Evolutionary conservation across 2,888 invertebrate genomes (phyloP).

Genomic region (Baccha elongata): DNA sequence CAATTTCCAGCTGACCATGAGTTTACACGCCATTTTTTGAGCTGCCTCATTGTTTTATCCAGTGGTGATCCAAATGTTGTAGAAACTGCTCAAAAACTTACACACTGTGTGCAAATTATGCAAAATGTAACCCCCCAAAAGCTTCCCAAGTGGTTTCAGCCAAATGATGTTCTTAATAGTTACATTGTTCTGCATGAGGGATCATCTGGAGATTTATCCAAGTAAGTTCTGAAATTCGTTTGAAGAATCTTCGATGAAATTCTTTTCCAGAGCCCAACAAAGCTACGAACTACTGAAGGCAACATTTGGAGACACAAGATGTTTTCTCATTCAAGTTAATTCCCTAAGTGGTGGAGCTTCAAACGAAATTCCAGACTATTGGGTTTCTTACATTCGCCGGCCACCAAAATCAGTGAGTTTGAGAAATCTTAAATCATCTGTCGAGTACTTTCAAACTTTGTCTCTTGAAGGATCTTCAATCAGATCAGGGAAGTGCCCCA

Average conservation of each 20-base stretch:
- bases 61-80: conserved; percentile 90
- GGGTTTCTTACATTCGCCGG: conserved; percentile 90
- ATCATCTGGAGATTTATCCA: conserved; percentile 86
- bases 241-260: no score
- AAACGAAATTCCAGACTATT: conserved; percentile 89
- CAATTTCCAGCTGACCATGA: conserved; percentile 97
- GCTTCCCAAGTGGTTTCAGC: conserved; percentile 91
- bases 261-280: conserved; percentile 88
- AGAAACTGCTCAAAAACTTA: conserved; percentile 91
- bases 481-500: conserved; percentile 84
- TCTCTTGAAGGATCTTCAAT: conserved; percentile 76
- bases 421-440: neutral
- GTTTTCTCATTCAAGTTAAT: conserved; percentile 95
- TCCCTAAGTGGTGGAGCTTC: conserved; percentile 87
- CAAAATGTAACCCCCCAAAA: conserved; percentile 89
- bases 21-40: conserved; percentile 94
- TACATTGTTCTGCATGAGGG: conserved; percentile 95
- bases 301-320: conserved; percentile 92
- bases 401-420: conserved; percentile 83
- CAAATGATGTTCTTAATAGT: conserved; percentile 91
- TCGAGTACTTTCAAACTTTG: neutral
- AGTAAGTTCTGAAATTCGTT: conserved; percentile 84
- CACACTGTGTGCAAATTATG: conserved; percentile 91
- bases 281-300: conserved; percentile 93
- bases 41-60: conserved; percentile 90